Conservation (phyloP, 2,888 invertebrate species). For the Ectemnius cavifrons region DNA sequence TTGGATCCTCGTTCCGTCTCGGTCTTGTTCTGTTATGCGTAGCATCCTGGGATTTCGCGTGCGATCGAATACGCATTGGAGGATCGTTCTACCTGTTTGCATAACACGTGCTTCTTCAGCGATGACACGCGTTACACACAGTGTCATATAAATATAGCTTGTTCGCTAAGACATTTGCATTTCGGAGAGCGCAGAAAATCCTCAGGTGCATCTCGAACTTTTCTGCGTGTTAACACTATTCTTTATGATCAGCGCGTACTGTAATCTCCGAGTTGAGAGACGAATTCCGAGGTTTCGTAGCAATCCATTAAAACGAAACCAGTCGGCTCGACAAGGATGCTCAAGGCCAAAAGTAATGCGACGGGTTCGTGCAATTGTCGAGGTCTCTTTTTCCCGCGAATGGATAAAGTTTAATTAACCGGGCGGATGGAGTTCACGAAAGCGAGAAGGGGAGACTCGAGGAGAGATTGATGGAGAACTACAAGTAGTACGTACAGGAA, state of each 20-base stretch:
- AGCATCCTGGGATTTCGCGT: conserved; percentile 1
- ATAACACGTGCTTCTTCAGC: conserved; percentile 32
- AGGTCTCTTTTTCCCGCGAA: neutral
- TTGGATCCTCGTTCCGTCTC: conserved; percentile 60
- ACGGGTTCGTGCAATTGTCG: neutral
- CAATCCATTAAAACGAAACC: neutral
- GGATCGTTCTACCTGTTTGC: conserved; percentile 43
- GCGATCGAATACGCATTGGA: conserved; percentile 30
- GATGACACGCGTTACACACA: conserved; percentile 10
- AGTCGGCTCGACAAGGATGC: neutral
- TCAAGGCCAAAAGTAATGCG: neutral
- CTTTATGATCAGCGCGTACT: too few species aligned
- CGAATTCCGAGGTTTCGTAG: neutral
- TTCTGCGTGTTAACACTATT: too few species aligned
- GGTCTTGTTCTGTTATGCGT: conserved; percentile 35
- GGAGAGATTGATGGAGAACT: neutral
- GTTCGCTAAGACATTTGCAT: neutral
- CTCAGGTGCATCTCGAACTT: too few species aligned
- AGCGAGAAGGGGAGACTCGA: neutral
- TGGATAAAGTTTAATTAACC: neutral
- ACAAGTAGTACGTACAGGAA: neutral
- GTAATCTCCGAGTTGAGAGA: too few species aligned
- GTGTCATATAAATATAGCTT: conserved; percentile 20
- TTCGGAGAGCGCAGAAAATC: too few species aligned
- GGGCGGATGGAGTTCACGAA: neutral